Percentiles rank a stretch among this genome's conserved stretches.
Evolutionary conservation across 2,113 vertebrate genomes (phyloP).

Genomic region (Scomber colias): DNA sequence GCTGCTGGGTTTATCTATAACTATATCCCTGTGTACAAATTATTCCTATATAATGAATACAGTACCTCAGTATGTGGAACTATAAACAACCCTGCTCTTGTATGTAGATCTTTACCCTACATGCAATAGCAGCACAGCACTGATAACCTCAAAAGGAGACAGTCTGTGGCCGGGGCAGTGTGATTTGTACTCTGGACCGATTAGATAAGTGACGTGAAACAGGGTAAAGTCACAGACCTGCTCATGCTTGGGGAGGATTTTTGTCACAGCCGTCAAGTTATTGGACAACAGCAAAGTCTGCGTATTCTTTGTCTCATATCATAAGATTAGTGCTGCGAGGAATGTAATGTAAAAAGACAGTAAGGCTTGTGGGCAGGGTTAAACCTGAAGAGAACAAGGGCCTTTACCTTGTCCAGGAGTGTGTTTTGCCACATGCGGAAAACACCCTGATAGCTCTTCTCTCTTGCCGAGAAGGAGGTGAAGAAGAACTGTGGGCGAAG

Average conservation of each 20-base stretch:
- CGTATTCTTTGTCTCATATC: not conserved
- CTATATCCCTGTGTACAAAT: not conserved
- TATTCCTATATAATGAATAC: constrained; percentile 1
- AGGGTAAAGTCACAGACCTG: constrained; percentile 37
- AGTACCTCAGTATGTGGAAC: not conserved
- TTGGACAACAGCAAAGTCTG: not conserved
- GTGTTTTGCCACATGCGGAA: constrained; percentile 96
- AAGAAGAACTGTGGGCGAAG: constrained; percentile 89
- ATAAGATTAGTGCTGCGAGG: too few relatives aligned
- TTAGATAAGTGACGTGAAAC: constrained; percentile 53
- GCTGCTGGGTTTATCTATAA: constrained; percentile 9
- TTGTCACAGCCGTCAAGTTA: not conserved
- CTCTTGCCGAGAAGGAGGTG: constrained; percentile 92
- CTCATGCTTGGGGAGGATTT: constrained; percentile 3
- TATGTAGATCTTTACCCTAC: constrained; percentile 34
- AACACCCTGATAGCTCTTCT: constrained; percentile 92
- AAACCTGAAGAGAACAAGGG: not conserved
- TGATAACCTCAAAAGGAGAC: constrained; percentile 43
- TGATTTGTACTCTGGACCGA: constrained; percentile 61
- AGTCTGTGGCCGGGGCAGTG: not conserved
- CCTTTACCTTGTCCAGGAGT: constrained; percentile 90
- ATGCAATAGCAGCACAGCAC: not conserved
- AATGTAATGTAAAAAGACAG: not conserved
- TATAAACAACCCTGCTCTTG: constrained; percentile 13
- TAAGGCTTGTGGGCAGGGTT: not conserved